Evolutionary conservation across 2,888 invertebrate species (phyloP).

Genomic region (Caenorhabditis zanzibari): DNA sequence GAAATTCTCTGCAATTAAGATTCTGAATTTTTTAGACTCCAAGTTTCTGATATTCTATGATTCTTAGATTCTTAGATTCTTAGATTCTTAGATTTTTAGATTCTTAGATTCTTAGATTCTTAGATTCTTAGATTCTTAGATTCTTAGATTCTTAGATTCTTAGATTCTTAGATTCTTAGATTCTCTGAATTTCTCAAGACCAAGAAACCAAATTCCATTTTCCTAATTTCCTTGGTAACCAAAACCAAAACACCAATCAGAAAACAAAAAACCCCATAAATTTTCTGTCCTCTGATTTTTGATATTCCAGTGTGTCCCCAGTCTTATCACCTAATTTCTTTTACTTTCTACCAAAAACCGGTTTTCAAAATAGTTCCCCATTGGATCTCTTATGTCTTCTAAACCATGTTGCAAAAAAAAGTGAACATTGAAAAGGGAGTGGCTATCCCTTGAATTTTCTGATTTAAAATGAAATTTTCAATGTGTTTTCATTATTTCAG

Average conservation of each 20-base stretch:
- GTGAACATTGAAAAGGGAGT: conserved; percentile 11
- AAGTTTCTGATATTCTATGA: too few relatives aligned
- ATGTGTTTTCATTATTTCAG: conserved; percentile 29
- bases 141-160: too few relatives aligned
- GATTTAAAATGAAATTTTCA: background rate
- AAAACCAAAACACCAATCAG: background rate
- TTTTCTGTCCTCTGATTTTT: conserved; percentile 9
- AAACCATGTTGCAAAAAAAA: too few relatives aligned
- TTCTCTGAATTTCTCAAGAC: background rate
- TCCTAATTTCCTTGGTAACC: background rate
- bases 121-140: too few relatives aligned
- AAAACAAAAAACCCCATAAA: background rate
- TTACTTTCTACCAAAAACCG: conserved; percentile 8
- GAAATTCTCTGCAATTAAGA: background rate
- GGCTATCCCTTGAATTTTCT: background rate
- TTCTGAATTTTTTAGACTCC: too few relatives aligned
- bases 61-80: too few relatives aligned
- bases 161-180: too few relatives aligned
- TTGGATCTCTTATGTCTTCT: background rate
- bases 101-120: too few relatives aligned
- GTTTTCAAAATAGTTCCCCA: conserved; percentile 22
- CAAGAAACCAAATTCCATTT: background rate
- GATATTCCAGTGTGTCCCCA: background rate
- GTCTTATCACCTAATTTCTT: conserved; percentile 14
- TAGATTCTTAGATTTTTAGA: too few relatives aligned